These are phyloP conservation scores for Linnaemya tessellans DNA, from an alignment of 2,888 invertebrate species.

Conservation along the genomic window DNA sequence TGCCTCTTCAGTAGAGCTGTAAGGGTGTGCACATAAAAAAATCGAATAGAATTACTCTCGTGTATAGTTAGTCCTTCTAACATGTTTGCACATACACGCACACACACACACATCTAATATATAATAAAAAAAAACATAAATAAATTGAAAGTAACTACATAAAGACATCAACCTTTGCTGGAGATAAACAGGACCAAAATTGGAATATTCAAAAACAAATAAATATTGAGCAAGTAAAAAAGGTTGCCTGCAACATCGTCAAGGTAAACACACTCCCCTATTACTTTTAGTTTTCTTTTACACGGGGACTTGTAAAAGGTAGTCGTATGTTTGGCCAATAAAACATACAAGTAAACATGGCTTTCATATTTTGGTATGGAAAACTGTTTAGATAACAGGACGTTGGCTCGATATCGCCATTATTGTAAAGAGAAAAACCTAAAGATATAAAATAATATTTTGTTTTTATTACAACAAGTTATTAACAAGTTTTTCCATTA, in stretches of 20 bases:
- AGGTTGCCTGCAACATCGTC: slow-evolving; percentile 23
- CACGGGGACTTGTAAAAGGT: not conserved
- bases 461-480: slow-evolving; percentile 5
- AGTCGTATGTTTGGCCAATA: not conserved
- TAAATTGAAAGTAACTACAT: slow-evolving; percentile 11
- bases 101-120: not conserved
- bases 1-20: slow-evolving; percentile 45
- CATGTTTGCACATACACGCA: not conserved
- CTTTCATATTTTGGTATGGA: slow-evolving; percentile 1
- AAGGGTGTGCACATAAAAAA: not conserved
- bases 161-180: slow-evolving; percentile 59
- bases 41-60: slow-evolving; percentile 35
- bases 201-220: not conserved
- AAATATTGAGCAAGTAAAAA: not conserved
- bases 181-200: not conserved
- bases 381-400: not conserved
- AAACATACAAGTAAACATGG: slow-evolving; percentile 8
- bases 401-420: not conserved
- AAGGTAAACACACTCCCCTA: slow-evolving; percentile 35
- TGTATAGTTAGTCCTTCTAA: not conserved
- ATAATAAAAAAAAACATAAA: slow-evolving; percentile 17
- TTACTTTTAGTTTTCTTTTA: not conserved
- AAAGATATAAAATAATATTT: slow-evolving; percentile 66
- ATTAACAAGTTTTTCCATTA: slow-evolving; percentile 1
- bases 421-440: slow-evolving; percentile 70